Evolutionary conservation across 2,797 vertebrate species (phyloP), one percentile per base, ranked within the genome.

Genomic region (Amphiprion clarkii): DNA sequence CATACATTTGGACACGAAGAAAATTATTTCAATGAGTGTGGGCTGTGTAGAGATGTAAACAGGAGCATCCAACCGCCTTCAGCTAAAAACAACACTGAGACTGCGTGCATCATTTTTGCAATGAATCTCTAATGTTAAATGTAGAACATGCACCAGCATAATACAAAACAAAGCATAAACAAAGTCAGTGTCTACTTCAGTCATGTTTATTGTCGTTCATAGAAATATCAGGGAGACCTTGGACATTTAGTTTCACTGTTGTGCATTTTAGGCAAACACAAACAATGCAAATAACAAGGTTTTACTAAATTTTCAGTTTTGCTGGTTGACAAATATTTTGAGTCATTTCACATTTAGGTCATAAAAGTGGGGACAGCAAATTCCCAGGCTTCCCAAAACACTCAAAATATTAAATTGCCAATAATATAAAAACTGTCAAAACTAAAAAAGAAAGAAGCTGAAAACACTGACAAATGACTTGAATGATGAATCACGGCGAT

Each of bases 21-120:
- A 68, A 76, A 79, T 63, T 67, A 68, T 79, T 84, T 80, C 60
- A 80, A 79, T 78, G 67, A 73, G 44, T 8, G 69, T 27, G 33
- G 56, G 70, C 46, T 66, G 67, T 25, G 25, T 69, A 72, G 58
- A 61, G 76, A 85, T 54, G 77, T 67, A 77, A 86, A 82, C 74
- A 77, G 56, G 19, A 2, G 1, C 68, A 65, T 40, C 5, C 16
- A 16, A 21, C 48, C 57, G 72, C 83, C 66, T 71, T 71, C 27
- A 68, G 71, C 52, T 33, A 61, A 14, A 62, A 80, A 78, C 72
- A 79, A 36, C 42, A 52, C 49, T 0, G 39, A 67, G 42, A 57
- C 51, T 4, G 13, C 48, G 13, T 19, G 68, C 40, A 59, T 25
- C 49, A 25, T 25, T n/a, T 25, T 16, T 33, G 21, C 29, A 12